These are phyloP conservation scores for Automeris io DNA, from an alignment of 2,888 invertebrate genomes.

Conservation along the genomic window DNA sequence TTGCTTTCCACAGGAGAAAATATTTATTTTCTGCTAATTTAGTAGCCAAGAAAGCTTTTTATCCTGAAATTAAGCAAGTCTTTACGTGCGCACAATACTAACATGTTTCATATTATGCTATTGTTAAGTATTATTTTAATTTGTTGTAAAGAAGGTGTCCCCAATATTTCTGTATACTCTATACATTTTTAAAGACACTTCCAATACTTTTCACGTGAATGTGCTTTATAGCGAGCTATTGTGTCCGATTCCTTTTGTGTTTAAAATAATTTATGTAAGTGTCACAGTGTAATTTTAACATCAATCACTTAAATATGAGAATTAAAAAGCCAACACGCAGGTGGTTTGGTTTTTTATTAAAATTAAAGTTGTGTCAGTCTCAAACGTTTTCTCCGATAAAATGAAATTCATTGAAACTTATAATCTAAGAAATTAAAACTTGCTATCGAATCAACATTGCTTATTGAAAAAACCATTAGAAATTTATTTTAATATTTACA, in stretches of 20 bases:
- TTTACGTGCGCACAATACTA: background rate
- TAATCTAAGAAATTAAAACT: too few species aligned
- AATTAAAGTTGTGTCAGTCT: too few species aligned
- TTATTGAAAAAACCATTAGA: too few species aligned
- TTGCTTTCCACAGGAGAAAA: slow-evolving; percentile 38
- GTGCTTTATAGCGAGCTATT: background rate
- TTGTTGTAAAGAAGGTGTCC: background rate
- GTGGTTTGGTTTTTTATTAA: too few species aligned
- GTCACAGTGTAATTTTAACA: background rate
- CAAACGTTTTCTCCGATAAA: too few species aligned
- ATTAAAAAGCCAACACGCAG: too few species aligned
- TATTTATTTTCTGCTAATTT: slow-evolving; percentile 37
- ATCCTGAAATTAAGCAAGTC: background rate
- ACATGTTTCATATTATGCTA: background rate
- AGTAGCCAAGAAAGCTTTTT: slow-evolving; percentile 16
- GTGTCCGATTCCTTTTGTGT: background rate
- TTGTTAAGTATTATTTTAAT: background rate
- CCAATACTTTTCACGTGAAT: background rate
- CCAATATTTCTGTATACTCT: background rate
- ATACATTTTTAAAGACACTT: background rate
- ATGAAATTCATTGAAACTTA: too few species aligned
- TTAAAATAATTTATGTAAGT: background rate
- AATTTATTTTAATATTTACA: too few species aligned
- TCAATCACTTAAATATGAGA: too few species aligned
- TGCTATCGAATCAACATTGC: too few species aligned